Evolutionary conservation across 2,113 vertebrate genomes (phyloP).

Genomic region (Mionectes macconnelli): DNA sequence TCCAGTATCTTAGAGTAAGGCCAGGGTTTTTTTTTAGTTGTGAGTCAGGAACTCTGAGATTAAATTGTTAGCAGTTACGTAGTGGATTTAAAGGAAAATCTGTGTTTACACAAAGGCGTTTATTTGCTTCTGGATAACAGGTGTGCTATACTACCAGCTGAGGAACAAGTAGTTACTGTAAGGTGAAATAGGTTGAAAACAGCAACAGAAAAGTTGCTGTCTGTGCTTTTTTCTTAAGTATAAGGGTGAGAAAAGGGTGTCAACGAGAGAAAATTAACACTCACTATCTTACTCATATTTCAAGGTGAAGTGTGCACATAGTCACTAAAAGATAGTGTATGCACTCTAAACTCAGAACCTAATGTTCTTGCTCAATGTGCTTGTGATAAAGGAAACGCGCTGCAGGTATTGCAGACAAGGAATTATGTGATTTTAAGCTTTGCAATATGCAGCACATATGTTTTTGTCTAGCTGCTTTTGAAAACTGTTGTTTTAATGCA

Average conservation of each 20-base stretch:
- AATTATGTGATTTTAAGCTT: not conserved
- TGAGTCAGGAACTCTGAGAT: not conserved
- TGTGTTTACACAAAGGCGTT: not conserved
- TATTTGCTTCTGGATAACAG: not conserved
- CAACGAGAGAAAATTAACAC: not conserved
- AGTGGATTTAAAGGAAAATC: not conserved
- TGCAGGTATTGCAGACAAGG: not conserved
- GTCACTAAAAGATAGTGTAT: not conserved
- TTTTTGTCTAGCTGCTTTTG: not conserved
- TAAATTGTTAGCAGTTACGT: not conserved
- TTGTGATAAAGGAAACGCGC: not conserved
- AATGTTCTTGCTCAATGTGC: not conserved
- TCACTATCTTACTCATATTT: not conserved
- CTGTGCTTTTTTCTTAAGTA: not conserved
- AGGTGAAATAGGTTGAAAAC: not conserved
- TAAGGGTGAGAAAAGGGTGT: fast-evolving
- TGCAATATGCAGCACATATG: not conserved
- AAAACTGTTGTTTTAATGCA: not conserved
- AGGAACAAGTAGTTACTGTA: not conserved
- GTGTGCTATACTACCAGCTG: not conserved
- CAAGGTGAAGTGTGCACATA: not conserved
- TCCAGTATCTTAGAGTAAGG: not conserved
- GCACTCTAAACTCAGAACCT: not conserved
- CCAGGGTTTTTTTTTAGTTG: not conserved
- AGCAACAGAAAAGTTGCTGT: not conserved